Conservation (phyloP, 2,113 vertebrate genomes). For the Felis chaus region DNA sequence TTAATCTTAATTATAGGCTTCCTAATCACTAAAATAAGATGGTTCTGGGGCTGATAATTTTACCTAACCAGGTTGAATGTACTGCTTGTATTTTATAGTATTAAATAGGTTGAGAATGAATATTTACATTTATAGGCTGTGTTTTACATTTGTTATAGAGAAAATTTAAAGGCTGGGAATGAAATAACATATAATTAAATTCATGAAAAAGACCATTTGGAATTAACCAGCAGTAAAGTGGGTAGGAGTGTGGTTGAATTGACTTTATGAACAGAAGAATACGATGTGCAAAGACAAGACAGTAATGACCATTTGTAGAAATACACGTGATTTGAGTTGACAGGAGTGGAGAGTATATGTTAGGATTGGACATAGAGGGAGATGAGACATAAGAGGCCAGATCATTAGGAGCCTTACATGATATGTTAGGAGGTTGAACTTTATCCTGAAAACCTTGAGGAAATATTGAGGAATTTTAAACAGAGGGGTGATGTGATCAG, state of each 20-base stretch:
- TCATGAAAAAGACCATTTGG: conserved; percentile 13
- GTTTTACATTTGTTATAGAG: conserved; percentile 23
- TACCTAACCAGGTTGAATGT: conserved; percentile 1
- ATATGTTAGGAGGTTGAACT: not conserved
- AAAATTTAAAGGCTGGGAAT: conserved; percentile 42
- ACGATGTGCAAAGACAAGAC: not conserved
- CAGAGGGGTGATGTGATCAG: not conserved
- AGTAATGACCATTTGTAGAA: not conserved
- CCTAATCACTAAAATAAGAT: conserved; percentile 16
- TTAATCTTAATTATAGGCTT: conserved; percentile 44
- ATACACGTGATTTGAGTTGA: conserved; percentile 1
- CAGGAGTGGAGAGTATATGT: not conserved
- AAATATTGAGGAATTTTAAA: conserved; percentile 39
- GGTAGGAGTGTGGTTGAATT: not conserved
- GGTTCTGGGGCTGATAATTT: conserved; percentile 9
- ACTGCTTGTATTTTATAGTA: not conserved
- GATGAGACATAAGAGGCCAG: not conserved
- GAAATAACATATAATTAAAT: conserved; percentile 29
- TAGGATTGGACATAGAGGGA: not conserved
- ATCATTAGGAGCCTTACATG: not conserved
- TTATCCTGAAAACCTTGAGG: conserved; percentile 11
- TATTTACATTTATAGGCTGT: conserved; percentile 42
- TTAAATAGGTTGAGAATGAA: conserved; percentile 43
- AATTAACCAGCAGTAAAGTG: conserved; percentile 28
- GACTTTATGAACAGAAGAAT: conserved; percentile 26